Base-by-base conservation (phyloP, 2,888 invertebrate genomes). In the Miltochrista miniata region DNA sequence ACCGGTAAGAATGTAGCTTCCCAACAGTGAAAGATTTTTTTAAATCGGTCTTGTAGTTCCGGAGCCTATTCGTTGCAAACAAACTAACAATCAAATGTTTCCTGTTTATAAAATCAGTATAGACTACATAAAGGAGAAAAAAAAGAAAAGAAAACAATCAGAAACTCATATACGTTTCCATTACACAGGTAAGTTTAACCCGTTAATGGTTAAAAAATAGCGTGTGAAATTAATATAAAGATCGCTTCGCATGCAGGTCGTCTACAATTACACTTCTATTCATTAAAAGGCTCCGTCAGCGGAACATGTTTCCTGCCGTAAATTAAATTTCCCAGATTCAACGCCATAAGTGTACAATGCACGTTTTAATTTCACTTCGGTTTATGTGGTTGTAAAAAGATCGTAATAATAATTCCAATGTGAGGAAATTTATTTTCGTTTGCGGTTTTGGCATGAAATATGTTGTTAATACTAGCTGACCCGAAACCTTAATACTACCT, bases 291-390 rank as follows among this genome's bases (percentile, higher is more conserved):
- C 41, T 59, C 64, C 62, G 56, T 52, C 49, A 45, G 40, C 52
- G 48, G 42, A 51, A 50, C 52, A 51, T 57, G 54, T 62, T 69
- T 66, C 70, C 63, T 56, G 56, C 34, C 50, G 57, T 62, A 68
- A 72, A 73, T 73, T 70, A 65, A 70, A 68, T 72, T 72, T 68
- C 60, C 56, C 48, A 61, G 59, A 56, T 67, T 59, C 54, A 52
- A 48, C 61, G 45, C 54, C 49, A 45, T 64, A 59, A 54, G 55
- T 67, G 59, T 57, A 60, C 55, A 54, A 56, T 61, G 63, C 59
- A 56, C 47, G 57, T 67, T 66, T 52, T 58, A 65, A 63, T 67
- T 59, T 59, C 46, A 64, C 49, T 45, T 53, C 14, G 45, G 18
- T 14, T 31, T 51, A 51, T 57, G 39, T 45, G 57, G 50, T 42